Evolutionary conservation across 2,113 vertebrate species (phyloP), one percentile per base, ranked within the genome.

Genomic region (Oostethus manadensis): DNA sequence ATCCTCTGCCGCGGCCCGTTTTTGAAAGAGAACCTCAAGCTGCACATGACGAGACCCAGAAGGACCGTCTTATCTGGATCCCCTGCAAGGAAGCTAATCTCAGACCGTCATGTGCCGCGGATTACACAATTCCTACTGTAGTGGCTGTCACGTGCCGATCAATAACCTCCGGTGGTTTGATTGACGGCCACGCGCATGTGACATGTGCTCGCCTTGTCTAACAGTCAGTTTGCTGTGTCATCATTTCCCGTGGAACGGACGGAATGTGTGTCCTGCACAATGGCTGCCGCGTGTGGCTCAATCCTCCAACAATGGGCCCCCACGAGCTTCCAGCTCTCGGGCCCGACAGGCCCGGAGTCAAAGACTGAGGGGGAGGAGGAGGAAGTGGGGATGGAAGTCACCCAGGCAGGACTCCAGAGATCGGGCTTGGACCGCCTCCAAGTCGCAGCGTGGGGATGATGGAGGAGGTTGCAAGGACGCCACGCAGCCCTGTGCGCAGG

Each of bases 231-330:
- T 33, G 8, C 7, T 4, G 29, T 33, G 29, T 33, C 1, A 33
- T 33, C 1, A 33, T 33, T 33, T 33, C 29, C 5, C 29, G 7
- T 33, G 29, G 29, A 33, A 33, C 29, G 8, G 29, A 8, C 38
- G 54, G 35, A 42, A 22, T 67, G 61, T 70, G 58, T 69, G 64
- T 61, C 57, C 54, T 56, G 56, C 20, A 84, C 80, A 82, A 80
- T 82, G 58, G 74, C 71, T 85, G 65, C 71, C 63, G 63, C 74
- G 73, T 84, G 82, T 74, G 71, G 81, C 83, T 84, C 85, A 85
- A 81, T 81, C 83, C 71, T 71, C 70, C 2, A 17, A 84, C 82
- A 80, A 88, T 74, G 77, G 76, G 38, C 70, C 74, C 64, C 69
- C 79, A 20, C 55, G 56, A 76, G 79, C 74, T 80, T 71, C 84